These are phyloP conservation scores for Boleophthalmus pectinirostris DNA, from an alignment of 2,113 vertebrate species.

Conservation along the genomic window DNA sequence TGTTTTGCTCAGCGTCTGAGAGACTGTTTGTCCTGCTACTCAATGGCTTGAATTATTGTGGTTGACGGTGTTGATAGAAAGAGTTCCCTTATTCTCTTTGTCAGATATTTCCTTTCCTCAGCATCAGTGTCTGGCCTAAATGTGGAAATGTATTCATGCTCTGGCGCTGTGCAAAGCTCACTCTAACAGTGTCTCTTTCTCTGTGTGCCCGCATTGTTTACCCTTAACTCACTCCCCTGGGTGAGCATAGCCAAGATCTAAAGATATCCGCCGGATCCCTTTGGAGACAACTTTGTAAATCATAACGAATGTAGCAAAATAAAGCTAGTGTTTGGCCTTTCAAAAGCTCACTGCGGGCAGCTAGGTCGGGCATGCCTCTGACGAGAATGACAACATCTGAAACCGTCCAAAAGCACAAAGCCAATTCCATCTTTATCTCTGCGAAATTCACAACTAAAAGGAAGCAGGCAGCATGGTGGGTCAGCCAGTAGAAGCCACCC, in stretches of 20 bases:
- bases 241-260: conserved; percentile 42
- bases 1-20: conserved; percentile 48
- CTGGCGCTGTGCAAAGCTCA: conserved; percentile 22
- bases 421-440: conserved; percentile 37
- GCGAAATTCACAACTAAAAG: conserved; percentile 25
- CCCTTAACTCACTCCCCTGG: conserved; percentile 51
- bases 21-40: conserved; percentile 53
- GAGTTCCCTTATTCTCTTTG: conserved; percentile 46
- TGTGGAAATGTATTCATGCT: conserved; percentile 44
- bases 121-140: conserved; percentile 47
- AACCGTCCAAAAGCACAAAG: conserved; percentile 11
- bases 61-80: conserved; percentile 42
- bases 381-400: conserved; percentile 16
- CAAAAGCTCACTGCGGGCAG: conserved; percentile 30
- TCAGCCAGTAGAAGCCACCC: conserved; percentile 32
- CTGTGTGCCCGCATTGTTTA: conserved; percentile 53
- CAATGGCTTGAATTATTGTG: conserved; percentile 52
- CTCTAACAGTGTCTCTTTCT: conserved; percentile 41
- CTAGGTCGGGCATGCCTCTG: not conserved
- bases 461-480: conserved; percentile 26
- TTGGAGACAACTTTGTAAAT: conserved; percentile 36
- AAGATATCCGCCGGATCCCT: conserved; percentile 47
- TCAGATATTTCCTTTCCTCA: conserved; percentile 48
- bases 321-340: conserved; percentile 17
- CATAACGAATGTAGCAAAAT: conserved; percentile 30